Evolutionary conservation across 2,888 invertebrate genomes (phyloP), one percentile per base, ranked within the genome.

Genomic region (Drosophila lutescens): DNA sequence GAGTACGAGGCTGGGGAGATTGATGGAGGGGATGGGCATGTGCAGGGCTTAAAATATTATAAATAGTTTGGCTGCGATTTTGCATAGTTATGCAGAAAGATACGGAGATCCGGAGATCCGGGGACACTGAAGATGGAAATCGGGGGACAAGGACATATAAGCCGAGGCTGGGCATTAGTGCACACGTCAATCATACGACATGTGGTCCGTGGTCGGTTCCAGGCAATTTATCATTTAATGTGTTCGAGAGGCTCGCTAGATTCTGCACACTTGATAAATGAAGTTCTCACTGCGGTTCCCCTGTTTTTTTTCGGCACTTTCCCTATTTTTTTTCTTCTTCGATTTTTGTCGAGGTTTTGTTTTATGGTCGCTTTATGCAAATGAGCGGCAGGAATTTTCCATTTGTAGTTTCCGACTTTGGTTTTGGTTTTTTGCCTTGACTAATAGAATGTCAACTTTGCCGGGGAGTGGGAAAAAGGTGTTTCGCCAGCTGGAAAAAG

Each of bases 131-230:
- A n/a, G 38, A 10, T 30, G 38, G 8, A n/a, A 6, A 32, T 40
- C 9, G 20, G 20, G n/a, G 38, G 13, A n/a, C n/a, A n/a, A 6
- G 9, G 32, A 34, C 60, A 17, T 46, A 9, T 23, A 55, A 66
- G 56, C 30, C 13, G 46, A 36, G 34, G 23, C 62, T 34, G 76
- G 56, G 79, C 73, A 82, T 85, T 87, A 85, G 88, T 68, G 77
- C 80, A 65, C 61, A 85, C 86, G 84, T 85, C 84, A 87, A 85
- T 85, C 84, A 85, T 85, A 77, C 79, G 78, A 87, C 88, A 85
- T 85, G 88, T 85, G 84, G 88, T 85, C 83, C 68, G 41, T 26
- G 20, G 20, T 32, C 47, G 23, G 51, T 49, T 36, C 63, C 10
- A 47, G 53, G 63, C 71, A 57, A 71, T 83, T 86, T 77, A 83